Evolutionary conservation across 2,888 invertebrate genomes (phyloP).

Genomic region (Philopedon plagiatum): DNA sequence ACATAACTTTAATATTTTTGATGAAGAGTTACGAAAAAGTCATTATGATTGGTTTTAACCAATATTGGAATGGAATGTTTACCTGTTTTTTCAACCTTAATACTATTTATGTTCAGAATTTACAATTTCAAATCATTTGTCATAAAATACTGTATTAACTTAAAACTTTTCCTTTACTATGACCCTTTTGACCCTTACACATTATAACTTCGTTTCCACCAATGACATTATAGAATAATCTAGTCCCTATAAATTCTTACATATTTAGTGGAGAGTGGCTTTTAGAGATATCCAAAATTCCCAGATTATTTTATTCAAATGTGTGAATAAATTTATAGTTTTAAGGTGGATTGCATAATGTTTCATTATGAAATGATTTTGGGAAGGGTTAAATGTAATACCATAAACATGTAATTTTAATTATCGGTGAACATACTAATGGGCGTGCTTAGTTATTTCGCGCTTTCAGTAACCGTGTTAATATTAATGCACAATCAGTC

Average conservation of each 20-base stretch:
- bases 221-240: constrained; percentile 25
- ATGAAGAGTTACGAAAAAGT: too few relatives aligned
- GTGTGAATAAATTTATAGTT: constrained; percentile 43
- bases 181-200: background rate
- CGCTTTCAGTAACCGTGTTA: too few relatives aligned
- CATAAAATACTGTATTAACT: background rate
- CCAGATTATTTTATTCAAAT: constrained; percentile 48
- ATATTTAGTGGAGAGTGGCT: constrained; percentile 29
- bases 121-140: background rate
- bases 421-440: too few relatives aligned
- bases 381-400: background rate
- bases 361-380: background rate
- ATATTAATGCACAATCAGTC: too few relatives aligned
- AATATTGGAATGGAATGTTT: too few relatives aligned
- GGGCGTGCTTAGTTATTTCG: too few relatives aligned
- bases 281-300: constrained; percentile 34
- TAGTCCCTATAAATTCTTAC: constrained; percentile 34
- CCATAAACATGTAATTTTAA: too few relatives aligned
- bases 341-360: constrained; percentile 3
- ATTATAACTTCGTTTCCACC: constrained; percentile 5
- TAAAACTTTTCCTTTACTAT: background rate
- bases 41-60: too few relatives aligned
- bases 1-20: too few relatives aligned
- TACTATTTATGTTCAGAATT: too few relatives aligned
- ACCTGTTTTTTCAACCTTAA: too few relatives aligned